Evolutionary conservation across 2,888 invertebrate genomes (phyloP).

Genomic region (Tortrix viridana): DNA sequence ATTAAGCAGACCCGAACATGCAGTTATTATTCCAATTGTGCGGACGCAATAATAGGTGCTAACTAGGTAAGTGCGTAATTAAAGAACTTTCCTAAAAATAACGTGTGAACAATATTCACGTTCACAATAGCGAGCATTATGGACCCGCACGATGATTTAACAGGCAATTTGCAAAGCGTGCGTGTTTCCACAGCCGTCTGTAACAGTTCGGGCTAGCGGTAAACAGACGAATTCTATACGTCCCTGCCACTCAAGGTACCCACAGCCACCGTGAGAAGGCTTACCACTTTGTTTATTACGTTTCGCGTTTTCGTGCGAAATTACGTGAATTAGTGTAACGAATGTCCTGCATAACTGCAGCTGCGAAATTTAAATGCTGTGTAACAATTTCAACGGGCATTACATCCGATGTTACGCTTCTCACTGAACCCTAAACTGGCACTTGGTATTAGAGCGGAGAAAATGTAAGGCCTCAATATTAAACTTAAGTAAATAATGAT

Average conservation of each 20-base stretch:
- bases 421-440: constrained; percentile 11
- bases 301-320: constrained; percentile 33
- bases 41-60: background rate
- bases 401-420: constrained; percentile 11
- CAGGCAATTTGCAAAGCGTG: constrained; percentile 49
- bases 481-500: constrained; percentile 1
- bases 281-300: constrained; percentile 38
- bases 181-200: constrained; percentile 51
- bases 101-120: constrained; percentile 36
- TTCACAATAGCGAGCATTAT: constrained; percentile 26
- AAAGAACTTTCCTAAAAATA: constrained; percentile 14
- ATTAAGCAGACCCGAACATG: no score
- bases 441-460: constrained; percentile 32
- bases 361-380: constrained; percentile 22
- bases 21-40: background rate
- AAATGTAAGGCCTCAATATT: constrained; percentile 32
- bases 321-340: constrained; percentile 31
- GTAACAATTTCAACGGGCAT: constrained; percentile 18
- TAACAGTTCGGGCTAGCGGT: constrained; percentile 54
- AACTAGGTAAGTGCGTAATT: background rate
- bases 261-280: constrained; percentile 54
- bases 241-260: constrained; percentile 40
- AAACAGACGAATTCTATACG: constrained; percentile 49
- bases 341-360: constrained; percentile 24
- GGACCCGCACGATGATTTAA: constrained; percentile 36